Evolutionary conservation across 2,888 invertebrate species (phyloP).

Genomic region (Amphiduros pacificus): DNA sequence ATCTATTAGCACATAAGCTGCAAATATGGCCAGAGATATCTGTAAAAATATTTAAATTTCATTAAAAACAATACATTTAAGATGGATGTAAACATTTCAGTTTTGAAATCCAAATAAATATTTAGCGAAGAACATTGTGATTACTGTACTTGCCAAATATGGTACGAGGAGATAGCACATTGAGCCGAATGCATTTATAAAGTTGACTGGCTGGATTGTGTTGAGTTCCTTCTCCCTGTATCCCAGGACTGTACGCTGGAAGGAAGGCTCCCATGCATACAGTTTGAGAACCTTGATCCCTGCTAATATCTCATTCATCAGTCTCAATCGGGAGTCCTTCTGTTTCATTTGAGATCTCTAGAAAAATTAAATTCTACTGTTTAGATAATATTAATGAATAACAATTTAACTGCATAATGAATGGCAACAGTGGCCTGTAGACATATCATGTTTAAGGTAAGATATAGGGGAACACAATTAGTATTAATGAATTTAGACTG

Average conservation of each 20-base stretch:
- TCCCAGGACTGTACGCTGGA: slow-evolving; percentile 46
- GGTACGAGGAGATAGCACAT: slow-evolving; percentile 26
- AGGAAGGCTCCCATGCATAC: slow-evolving; percentile 60
- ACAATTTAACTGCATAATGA: no score
- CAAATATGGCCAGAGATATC: slow-evolving; percentile 5
- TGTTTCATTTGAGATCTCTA: slow-evolving; percentile 38
- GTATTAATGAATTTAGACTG: no score
- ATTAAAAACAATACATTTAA: neutral
- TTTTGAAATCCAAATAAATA: no score
- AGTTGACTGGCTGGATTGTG: slow-evolving; percentile 46
- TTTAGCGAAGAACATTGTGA: no score
- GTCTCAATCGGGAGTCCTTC: slow-evolving; percentile 49
- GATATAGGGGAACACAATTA: no score
- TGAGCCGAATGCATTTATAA: slow-evolving; percentile 36
- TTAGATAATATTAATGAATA: no score
- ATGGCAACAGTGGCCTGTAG: no score
- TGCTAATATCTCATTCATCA: slow-evolving; percentile 50
- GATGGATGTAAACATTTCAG: no score
- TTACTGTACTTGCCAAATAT: slow-evolving; percentile 29
- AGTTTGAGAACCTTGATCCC: slow-evolving; percentile 54
- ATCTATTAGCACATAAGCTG: neutral
- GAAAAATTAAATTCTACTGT: neutral
- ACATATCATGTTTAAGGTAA: no score
- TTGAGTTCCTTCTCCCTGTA: slow-evolving; percentile 54
- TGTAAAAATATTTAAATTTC: neutral